Evolutionary conservation across 2,888 invertebrate genomes (phyloP).

Genomic region (Tenthredo mesomela): DNA sequence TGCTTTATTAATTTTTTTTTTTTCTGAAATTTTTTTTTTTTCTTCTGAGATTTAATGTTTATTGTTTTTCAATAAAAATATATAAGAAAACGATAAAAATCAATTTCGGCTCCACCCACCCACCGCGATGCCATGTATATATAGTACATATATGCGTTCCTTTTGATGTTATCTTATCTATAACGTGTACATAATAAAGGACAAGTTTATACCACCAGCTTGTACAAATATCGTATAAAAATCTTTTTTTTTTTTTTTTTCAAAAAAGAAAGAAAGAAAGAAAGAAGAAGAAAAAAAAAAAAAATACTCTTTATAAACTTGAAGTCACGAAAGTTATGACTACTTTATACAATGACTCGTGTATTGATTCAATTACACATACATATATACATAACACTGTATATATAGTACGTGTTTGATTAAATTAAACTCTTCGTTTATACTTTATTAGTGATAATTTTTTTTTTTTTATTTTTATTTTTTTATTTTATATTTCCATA

Average conservation of each 20-base stretch:
- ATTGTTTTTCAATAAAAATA: background rate
- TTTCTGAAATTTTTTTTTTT: no score
- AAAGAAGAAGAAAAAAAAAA: background rate
- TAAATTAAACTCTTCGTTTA: background rate
- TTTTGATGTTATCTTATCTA: background rate
- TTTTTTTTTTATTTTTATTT: background rate
- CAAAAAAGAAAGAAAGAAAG: background rate
- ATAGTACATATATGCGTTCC: background rate
- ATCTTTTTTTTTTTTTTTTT: background rate
- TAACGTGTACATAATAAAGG: background rate
- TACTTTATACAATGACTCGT: background rate
- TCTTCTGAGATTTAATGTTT: no score
- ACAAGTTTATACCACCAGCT: background rate
- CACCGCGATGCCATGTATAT: background rate
- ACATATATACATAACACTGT: background rate
- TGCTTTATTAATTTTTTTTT: no score
- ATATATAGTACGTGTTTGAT: background rate
- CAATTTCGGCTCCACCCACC: background rate
- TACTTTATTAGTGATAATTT: background rate
- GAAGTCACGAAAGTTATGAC: constrained; percentile 36
- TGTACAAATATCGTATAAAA: background rate
- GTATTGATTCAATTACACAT: background rate
- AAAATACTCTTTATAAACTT: background rate
- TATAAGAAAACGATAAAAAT: background rate
- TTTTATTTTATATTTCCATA: background rate